These are phyloP conservation scores for Oenanthe oenanthe DNA, from an alignment of 2,113 vertebrate genomes.

Conservation along the genomic window DNA sequence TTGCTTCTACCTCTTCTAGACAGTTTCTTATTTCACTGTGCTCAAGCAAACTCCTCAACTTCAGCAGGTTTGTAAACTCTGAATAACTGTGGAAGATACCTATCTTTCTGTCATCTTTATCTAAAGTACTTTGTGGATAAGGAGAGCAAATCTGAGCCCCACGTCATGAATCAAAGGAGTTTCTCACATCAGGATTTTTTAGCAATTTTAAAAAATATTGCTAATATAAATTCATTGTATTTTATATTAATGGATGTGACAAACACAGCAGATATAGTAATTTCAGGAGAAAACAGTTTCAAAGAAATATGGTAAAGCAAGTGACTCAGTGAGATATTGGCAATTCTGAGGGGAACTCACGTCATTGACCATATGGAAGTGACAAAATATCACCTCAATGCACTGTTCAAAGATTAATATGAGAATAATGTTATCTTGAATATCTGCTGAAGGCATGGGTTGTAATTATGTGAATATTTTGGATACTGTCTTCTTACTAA, in stretches of 20 bases:
- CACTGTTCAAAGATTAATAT: slow-evolving; percentile 40
- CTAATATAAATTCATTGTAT: slow-evolving; percentile 7
- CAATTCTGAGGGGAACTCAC: neutral
- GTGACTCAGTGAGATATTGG: slow-evolving; percentile 44
- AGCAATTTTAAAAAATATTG: neutral
- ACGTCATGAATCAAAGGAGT: neutral
- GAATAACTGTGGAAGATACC: neutral
- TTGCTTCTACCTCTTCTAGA: neutral
- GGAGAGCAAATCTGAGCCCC: neutral
- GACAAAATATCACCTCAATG: slow-evolving; percentile 39
- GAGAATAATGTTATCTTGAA: slow-evolving; percentile 30
- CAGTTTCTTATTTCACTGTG: neutral
- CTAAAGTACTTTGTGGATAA: neutral
- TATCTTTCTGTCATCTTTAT: slow-evolving; percentile 1
- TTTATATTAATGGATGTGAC: slow-evolving; percentile 49
- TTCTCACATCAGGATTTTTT: neutral
- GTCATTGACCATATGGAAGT: slow-evolving; percentile 29
- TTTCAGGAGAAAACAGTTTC: slow-evolving; percentile 50
- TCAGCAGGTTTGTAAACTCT: neutral
- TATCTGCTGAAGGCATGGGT: neutral
- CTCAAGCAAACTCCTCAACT: neutral
- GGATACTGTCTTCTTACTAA: neutral
- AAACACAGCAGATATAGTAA: slow-evolving; percentile 24
- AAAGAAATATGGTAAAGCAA: slow-evolving; percentile 41
- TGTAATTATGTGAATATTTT: slow-evolving; percentile 57